These are phyloP conservation scores for Pyralis farinalis DNA, from an alignment of 2,888 invertebrate genomes.

Conservation along the genomic window DNA sequence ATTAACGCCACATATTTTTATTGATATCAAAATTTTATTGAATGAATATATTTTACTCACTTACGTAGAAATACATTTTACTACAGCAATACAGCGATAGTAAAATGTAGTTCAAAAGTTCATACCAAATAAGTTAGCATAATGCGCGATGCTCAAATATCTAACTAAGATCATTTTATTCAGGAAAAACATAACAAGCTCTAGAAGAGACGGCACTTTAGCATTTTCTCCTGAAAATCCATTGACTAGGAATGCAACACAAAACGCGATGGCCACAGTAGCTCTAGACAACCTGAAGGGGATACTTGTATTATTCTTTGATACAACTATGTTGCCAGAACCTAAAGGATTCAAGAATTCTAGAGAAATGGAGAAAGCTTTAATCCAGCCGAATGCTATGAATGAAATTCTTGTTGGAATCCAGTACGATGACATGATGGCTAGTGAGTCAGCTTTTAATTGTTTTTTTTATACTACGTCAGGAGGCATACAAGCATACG, in stretches of 20 bases:
- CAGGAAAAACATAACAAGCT: conserved; percentile 61
- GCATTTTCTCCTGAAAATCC: conserved; percentile 71
- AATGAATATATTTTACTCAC: too few relatives aligned
- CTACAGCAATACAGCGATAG: too few relatives aligned
- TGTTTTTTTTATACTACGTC: too few relatives aligned
- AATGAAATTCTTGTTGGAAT: conserved; percentile 66
- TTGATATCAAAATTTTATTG: too few relatives aligned
- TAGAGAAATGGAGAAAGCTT: conserved; percentile 51
- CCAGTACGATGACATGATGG: conserved; percentile 67
- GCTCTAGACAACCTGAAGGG: conserved; percentile 64
- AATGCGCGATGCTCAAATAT: too few relatives aligned
- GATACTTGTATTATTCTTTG: conserved; percentile 53
- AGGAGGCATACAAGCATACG: too few relatives aligned
- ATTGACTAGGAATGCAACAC: conserved; percentile 56
- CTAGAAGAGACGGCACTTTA: conserved; percentile 55
- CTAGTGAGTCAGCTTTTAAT: conserved; percentile 45
- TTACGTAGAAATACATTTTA: too few relatives aligned
- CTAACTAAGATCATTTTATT: conserved; percentile 4
- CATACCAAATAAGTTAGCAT: too few relatives aligned
- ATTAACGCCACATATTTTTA: too few relatives aligned
- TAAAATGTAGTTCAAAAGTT: too few relatives aligned
- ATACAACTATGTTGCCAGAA: conserved; percentile 53
- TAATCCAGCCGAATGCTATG: conserved; percentile 66
- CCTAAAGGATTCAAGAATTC: conserved; percentile 66
- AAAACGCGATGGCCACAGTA: conserved; percentile 59